Percentiles rank a stretch among this genome's conserved stretches.
These are phyloP conservation scores for Alligator sinensis DNA, from an alignment of 2,113 vertebrate species.

Conservation along the genomic window DNA sequence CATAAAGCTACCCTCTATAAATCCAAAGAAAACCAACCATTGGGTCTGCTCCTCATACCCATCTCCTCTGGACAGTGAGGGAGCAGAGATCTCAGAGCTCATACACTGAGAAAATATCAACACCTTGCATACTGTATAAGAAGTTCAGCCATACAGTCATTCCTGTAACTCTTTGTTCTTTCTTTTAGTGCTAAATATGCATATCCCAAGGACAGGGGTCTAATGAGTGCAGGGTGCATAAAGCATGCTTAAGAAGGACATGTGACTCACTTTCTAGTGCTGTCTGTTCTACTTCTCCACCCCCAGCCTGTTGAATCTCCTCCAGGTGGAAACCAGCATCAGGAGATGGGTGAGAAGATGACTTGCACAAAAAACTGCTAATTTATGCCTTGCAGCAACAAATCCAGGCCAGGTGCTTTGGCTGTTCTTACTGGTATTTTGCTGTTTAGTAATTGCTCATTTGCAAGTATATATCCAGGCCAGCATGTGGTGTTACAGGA, in stretches of 20 bases:
- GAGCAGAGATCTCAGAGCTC: not conserved
- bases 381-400: not conserved
- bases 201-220: not conserved
- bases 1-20: not conserved
- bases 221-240: not conserved
- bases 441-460: not conserved
- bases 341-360: not conserved
- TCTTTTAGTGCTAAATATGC: not conserved
- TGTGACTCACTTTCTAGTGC: not conserved
- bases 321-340: not conserved
- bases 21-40: not conserved
- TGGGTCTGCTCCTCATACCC: not conserved
- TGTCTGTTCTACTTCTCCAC: not conserved
- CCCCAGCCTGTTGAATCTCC: not conserved
- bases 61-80: not conserved
- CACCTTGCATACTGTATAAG: not conserved
- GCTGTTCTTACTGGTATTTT: not conserved
- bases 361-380: not conserved
- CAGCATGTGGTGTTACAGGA: not conserved
- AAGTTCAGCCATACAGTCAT: no score
- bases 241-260: not conserved
- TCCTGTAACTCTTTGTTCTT: not conserved
- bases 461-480: not conserved
- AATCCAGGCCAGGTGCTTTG: not conserved
- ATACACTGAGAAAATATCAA: not conserved